Base-by-base conservation (phyloP, 2,113 vertebrate genomes). In the Caretta caretta region DNA sequence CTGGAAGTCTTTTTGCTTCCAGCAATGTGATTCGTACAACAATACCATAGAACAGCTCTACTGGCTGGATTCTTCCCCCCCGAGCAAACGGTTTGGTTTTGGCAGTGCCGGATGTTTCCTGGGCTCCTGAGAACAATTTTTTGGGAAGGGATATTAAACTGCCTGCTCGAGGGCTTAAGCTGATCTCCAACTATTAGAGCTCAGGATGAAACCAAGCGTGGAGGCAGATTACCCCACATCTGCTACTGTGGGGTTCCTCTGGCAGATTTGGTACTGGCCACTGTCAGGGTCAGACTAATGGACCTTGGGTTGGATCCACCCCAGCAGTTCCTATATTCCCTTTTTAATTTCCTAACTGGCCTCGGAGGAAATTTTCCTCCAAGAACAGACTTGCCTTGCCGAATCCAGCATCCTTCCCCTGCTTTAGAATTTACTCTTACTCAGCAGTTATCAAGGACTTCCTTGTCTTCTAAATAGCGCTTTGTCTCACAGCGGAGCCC, bases 361-460 rank as follows among this genome's bases (percentile, higher is more conserved):
- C 85, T 94, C 87, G 0, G 0, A 83, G 93, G 90, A 95, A 96
- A 95, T 75, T 95, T 94, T 85, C 89, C 89, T 95, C 94, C 94
- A 95, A 96, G 97, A 97, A 92, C 92, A 96, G 96, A 96, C 95
- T 97, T 5, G 92, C 92, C 35, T 75, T 48, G 91, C 80, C 86
- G 86, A 96, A 90, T 48, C 46, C 92, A 62, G 92, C 80, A n/a
- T 35, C 89, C 87, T 93, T 0, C 0, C 92, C 91, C 93, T 88
- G 92, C 95, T 85, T 8, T 56, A 83, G 92, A 91, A 78, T 51
- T 90, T 29, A 5, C 14, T 90, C 93, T 95, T 93, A 59, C 92
- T 93, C 87, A 92, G 94, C 92, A 95, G 80, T 83, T 90, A 88
- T 89, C 83, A 76, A 50, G 94, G 94, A 79, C 90, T 96, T 80